A percentile compares a stretch with the other conserved stretches of the same genome.
phyloP scores from a whole-genome alignment of 2,797 vertebrate genomes.

The Microhierax caerulescens region DNA sequence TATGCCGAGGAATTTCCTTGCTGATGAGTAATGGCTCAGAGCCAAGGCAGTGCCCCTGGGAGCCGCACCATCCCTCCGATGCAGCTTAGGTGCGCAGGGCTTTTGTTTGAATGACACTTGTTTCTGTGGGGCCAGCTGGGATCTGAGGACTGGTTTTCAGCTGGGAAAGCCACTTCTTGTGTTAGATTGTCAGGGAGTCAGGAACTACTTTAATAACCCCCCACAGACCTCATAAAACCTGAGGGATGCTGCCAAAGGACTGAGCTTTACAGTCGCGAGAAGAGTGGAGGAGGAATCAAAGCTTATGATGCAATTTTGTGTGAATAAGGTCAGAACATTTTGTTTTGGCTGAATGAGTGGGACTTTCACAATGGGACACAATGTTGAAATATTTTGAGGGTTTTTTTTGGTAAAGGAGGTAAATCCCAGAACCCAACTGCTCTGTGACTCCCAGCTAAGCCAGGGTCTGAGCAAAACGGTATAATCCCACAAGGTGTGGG shows the following conservation, averaged over 20 bases:
- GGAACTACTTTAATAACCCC: neutral
- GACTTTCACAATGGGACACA: neutral
- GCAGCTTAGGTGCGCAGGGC: neutral
- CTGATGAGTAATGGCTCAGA: neutral
- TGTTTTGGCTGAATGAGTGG: slow-evolving; percentile 26
- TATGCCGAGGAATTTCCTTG: neutral
- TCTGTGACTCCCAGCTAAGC: neutral
- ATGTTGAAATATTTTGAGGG: slow-evolving; percentile 11
- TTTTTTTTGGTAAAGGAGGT: neutral
- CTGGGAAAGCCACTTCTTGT: neutral
- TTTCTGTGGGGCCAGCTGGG: neutral
- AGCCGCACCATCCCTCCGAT: neutral
- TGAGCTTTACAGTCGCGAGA: neutral
- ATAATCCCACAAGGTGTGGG: neutral
- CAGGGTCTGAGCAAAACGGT: neutral
- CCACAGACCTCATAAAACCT: slow-evolving; percentile 36
- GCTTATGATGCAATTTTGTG: slow-evolving; percentile 1
- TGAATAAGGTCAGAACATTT: slow-evolving; percentile 57
- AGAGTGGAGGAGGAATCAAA: slow-evolving; percentile 17
- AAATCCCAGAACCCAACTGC: neutral
- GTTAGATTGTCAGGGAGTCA: neutral
- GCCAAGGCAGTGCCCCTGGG: neutral
- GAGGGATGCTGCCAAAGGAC: slow-evolving; percentile 27
- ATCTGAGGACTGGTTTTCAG: neutral
- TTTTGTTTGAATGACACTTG: neutral